phyloP scores from a whole-genome alignment of 1,140 invertebrate species.

The Drosophila equinoxialis region DNA sequence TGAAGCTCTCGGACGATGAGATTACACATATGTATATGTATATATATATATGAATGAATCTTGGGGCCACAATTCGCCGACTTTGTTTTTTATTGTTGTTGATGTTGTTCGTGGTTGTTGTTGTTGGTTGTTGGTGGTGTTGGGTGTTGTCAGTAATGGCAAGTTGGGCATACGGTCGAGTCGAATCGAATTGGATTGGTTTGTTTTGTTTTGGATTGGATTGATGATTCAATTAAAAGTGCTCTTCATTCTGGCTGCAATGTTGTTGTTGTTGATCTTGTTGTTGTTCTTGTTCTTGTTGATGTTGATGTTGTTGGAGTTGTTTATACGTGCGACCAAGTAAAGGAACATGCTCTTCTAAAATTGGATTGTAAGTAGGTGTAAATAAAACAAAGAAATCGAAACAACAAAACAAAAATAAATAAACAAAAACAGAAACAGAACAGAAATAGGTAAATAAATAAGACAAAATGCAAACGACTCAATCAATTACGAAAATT shows the following conservation, averaged over 20 bases:
- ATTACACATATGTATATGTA: neutral
- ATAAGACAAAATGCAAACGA: constrained; percentile 22
- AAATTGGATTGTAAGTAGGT: constrained; percentile 77
- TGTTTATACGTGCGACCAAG: constrained; percentile 84
- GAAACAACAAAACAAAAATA: constrained; percentile 49
- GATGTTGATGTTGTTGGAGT: constrained; percentile 56
- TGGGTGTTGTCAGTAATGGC: constrained; percentile 23
- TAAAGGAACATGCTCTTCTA: constrained; percentile 86
- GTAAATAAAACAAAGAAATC: constrained; percentile 40
- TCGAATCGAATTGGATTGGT: neutral
- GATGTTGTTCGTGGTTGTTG: constrained; percentile 43
- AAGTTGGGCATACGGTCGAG: neutral
- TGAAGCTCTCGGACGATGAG: no score
- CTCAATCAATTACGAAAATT: neutral
- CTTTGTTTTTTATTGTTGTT: constrained; percentile 40
- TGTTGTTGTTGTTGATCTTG: constrained; percentile 67
- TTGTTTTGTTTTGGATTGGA: no score
- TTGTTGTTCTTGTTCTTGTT: constrained; percentile 64
- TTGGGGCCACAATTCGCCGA: constrained; percentile 26
- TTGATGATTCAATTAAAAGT: constrained; percentile 18
- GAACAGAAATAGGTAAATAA: constrained; percentile 6
- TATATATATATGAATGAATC: neutral
- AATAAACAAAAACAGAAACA: neutral
- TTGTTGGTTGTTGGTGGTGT: constrained; percentile 39
- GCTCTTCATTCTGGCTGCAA: constrained; percentile 44